phyloP scores from a whole-genome alignment of 2,113 vertebrate genomes.

The Erythrocebus patas region DNA sequence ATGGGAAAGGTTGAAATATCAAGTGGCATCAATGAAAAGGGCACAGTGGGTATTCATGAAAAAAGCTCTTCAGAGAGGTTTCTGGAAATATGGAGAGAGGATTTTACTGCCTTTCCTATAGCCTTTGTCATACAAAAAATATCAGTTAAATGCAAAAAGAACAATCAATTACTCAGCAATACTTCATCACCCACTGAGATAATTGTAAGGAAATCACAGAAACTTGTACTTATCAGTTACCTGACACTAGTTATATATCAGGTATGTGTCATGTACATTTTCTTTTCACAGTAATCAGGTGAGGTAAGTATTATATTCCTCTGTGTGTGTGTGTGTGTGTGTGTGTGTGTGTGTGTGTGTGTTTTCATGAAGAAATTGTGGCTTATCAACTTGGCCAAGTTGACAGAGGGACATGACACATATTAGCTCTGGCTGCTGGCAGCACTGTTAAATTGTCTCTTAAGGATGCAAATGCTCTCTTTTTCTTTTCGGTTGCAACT shows the following conservation, averaged over 20 bases:
- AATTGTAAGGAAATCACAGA: not conserved
- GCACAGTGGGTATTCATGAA: not conserved
- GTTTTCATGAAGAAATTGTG: not conserved
- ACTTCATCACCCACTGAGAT: not conserved
- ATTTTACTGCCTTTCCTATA: not conserved
- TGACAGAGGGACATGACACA: not conserved
- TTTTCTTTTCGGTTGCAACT: not conserved
- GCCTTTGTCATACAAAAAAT: not conserved
- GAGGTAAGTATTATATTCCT: not conserved
- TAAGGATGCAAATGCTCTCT: not conserved
- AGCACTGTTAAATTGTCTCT: too few species aligned
- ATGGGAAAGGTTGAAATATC: not conserved
- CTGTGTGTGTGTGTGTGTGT: too few species aligned
- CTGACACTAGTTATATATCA: not conserved
- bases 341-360: too few species aligned
- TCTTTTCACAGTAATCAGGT: not conserved
- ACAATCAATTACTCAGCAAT: not conserved
- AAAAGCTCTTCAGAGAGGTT: not conserved
- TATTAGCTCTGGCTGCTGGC: not conserved
- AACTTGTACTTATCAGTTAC: not conserved
- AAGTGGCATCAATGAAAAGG: not conserved
- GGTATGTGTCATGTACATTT: not conserved
- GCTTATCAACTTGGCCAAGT: not conserved
- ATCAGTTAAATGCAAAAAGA: not conserved
- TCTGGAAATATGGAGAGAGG: not conserved